Conservation (phyloP, 2,888 invertebrate genomes). For the Netelia virgata region DNA sequence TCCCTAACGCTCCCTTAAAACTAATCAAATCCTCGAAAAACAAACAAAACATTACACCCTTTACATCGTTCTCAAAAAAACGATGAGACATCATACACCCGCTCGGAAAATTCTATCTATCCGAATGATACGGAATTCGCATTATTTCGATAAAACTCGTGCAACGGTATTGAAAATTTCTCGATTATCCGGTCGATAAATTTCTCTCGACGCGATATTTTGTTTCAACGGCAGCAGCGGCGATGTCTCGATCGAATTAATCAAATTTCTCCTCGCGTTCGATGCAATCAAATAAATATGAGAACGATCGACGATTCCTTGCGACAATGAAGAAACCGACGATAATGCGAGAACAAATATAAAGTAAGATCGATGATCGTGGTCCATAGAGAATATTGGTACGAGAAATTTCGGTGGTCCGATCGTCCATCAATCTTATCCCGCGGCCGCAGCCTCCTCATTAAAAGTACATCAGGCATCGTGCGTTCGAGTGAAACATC, state of each 20-base stretch:
- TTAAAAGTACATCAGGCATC: conserved; percentile 83
- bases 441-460: conserved; percentile 79
- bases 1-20: conserved; percentile 26
- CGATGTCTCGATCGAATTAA: no score
- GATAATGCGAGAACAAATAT: conserved; percentile 50
- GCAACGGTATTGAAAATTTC: no score
- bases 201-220: no score
- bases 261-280: no score
- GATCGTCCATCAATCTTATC: conserved; percentile 82
- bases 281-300: neutral
- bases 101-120: no score
- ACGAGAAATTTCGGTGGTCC: conserved; percentile 71
- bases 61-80: no score
- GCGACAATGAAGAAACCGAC: conserved; percentile 12
- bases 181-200: no score
- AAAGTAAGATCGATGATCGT: conserved; percentile 67
- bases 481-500: conserved; percentile 40
- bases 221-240: no score
- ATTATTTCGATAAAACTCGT: no score
- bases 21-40: neutral
- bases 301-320: neutral
- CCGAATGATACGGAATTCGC: no score
- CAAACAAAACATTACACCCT: neutral
- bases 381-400: conserved; percentile 63
- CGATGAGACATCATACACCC: no score